Base-by-base conservation (phyloP, 2,888 invertebrate genomes). In the Polymixis flavicincta region DNA sequence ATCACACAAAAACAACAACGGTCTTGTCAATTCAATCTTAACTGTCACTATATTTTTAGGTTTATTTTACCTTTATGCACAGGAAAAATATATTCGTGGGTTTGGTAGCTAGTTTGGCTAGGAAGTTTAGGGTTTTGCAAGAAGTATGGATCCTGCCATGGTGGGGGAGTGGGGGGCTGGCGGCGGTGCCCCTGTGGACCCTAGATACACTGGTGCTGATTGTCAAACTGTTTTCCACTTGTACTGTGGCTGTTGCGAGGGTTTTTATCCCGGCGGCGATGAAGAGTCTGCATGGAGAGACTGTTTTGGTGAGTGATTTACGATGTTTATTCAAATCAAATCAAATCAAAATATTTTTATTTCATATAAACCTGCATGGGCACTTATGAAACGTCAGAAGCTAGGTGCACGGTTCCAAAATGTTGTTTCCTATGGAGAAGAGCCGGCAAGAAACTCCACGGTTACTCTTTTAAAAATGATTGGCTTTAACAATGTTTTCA, bases 121-220 rank as follows among this genome's bases (percentile, higher is more conserved):
- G 95, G 70, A 95, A 93, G 85, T 96, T 95, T 74, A 91, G 96
- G 84, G 89, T 92, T 7, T 83, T 94, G 17, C 95, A 96, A 83
- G 96, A 96, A 85, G 91, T 92, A 86, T 96, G 96, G 95, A 92
- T 96, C 57, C 83, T 95, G 57, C 95, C 96, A 2, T 96, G 95
- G 95, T 96, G 96, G 95, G 94, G 94, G 0, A 92, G 93, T 80
- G 95, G 95, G 0, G 92, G 94, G 11, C 74, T 95, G 71, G 90
- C 93, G 0, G 84, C 94, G 17, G 92, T 92, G 8, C 96, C 96
- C 0, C 89, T 95, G 5, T 95, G 94, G 94, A 92, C 93, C 0
- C 83, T 96, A 60, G 96, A 96, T 69, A 90, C 92, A 1, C 65
- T 95, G 70, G 96, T 96, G 57, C 88, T 96, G 80, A 80, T 95